phyloP scores from a whole-genome alignment of 2,113 vertebrate genomes.

The Festucalex cinctus region DNA sequence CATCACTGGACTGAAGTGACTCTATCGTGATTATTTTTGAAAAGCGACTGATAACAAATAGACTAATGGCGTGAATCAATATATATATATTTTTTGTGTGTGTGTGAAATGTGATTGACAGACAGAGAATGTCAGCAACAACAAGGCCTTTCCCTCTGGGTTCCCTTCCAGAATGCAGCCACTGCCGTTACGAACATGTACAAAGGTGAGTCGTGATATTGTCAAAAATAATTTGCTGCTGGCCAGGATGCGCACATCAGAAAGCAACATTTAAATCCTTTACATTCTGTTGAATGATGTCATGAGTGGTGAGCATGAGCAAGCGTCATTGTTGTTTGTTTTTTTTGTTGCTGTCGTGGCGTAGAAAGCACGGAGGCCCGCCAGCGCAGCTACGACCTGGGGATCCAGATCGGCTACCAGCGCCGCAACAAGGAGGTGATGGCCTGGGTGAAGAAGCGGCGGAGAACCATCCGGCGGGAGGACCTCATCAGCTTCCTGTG shows the following conservation, averaged over 20 bases:
- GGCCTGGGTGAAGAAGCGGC: constrained; percentile 97
- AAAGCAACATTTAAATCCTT: too few species aligned
- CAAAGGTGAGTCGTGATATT: constrained; percentile 78
- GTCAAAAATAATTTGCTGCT: too few species aligned
- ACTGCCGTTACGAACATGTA: constrained; percentile 98
- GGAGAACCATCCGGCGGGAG: constrained; percentile 96
- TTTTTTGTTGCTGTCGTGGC: background rate
- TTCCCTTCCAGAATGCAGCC: constrained; percentile 97
- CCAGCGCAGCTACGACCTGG: constrained; percentile 93
- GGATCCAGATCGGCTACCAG: constrained; percentile 95
- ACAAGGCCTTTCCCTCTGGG: constrained; percentile 96
- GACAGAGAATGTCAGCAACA: constrained; percentile 98
- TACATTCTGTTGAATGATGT: too few species aligned
- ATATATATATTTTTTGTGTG: background rate
- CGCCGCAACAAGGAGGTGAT: constrained; percentile 97
- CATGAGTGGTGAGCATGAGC: too few species aligned
- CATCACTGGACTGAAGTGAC: too few species aligned
- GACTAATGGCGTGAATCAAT: too few species aligned
- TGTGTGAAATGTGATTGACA: constrained; percentile 55
- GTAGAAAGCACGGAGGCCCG: constrained; percentile 93
- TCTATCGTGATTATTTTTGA: too few species aligned
- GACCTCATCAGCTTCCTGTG: constrained; percentile 99
- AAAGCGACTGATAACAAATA: too few species aligned
- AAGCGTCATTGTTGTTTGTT: too few species aligned
- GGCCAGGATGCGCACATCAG: too few species aligned